Base-by-base conservation (phyloP, 2,888 invertebrate species). In the Gandaritis pyraliata region DNA sequence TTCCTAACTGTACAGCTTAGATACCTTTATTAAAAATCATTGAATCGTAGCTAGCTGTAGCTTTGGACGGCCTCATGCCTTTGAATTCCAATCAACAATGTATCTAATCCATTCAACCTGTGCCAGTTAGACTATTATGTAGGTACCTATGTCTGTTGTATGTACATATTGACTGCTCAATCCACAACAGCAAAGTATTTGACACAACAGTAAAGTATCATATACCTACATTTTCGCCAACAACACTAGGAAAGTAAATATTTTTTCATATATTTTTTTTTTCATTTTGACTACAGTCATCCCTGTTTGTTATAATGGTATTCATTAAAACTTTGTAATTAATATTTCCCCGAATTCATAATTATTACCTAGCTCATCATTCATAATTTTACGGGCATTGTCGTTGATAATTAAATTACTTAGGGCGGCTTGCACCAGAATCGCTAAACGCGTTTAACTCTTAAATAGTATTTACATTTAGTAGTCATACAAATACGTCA, bases 291-390 rank as follows among this genome's bases (percentile, higher is more conserved):
- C 29, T 12, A 30, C 15, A 16, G 15, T 6, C n/a, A 11, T 23
- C 16, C 18, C n/a, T 15, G 48, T 15, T 48, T 16, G 18, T 33
- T 53, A 33, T 23, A 2, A 60, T 36, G 12, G 39, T 36, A 51
- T 51, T 61, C n/a, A 56, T 61, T 56, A 47, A 41, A 61, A 61
- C 56, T 52, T 56, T 15, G 23, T 56, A 52, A 52, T 52, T 56
- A 47, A 56, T 50, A 36, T 47, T 55, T 61, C 47, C 47, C 16
- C 16, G 56, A 61, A 16, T 16, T 53, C 16, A 49, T 8, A n/a
- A n/a, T n/a, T n/a, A n/a, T 36, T 33, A 50, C 13, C 18, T 7
- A 50, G 45, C 43, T 50, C 55, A 51, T 56, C 47, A 52, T 56
- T 61, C 51, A 51, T 56, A 41, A 52, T 47, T 41, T 13, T 39